Conservation (phyloP, 2,888 invertebrate genomes). For the Tinea trinotella region DNA sequence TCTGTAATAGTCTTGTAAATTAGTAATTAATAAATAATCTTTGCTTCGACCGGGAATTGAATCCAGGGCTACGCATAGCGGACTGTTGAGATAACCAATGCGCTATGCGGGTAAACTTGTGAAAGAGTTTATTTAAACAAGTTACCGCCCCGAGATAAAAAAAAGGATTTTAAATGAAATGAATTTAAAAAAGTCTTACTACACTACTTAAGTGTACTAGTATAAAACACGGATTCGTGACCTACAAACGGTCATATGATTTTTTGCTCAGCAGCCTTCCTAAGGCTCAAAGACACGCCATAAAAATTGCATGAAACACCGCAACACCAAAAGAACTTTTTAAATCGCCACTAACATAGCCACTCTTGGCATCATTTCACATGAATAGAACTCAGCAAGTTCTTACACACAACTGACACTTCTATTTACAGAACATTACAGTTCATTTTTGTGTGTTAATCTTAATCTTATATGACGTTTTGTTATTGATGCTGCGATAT, state of each 20-base stretch:
- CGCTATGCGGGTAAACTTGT: no score
- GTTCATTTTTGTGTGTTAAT: slow-evolving; percentile 25
- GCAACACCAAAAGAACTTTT: slow-evolving; percentile 25
- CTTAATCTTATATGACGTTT: not conserved
- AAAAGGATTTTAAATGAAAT: no score
- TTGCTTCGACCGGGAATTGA: no score
- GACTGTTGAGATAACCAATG: no score
- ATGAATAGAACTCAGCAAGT: slow-evolving; percentile 33
- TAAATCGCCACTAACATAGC: slow-evolving; percentile 26
- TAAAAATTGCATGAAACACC: slow-evolving; percentile 50
- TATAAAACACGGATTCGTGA: not conserved
- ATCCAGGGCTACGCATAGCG: no score
- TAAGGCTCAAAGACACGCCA: slow-evolving; percentile 44
- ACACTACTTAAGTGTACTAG: no score
- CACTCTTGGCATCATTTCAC: slow-evolving; percentile 35
- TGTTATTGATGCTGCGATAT: not conserved
- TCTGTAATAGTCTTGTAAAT: no score
- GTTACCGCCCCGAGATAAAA: no score
- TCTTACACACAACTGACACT: slow-evolving; percentile 28
- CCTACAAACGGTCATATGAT: slow-evolving; percentile 26
- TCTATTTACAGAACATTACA: slow-evolving; percentile 26
- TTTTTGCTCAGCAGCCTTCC: slow-evolving; percentile 42
- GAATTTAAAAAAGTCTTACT: no score
- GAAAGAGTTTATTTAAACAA: no score
- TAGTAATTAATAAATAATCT: no score